A percentile compares a stretch with the other conserved stretches of the same genome.
phyloP scores from a whole-genome alignment of 2,888 invertebrate species.

The Lapara coniferarum region DNA sequence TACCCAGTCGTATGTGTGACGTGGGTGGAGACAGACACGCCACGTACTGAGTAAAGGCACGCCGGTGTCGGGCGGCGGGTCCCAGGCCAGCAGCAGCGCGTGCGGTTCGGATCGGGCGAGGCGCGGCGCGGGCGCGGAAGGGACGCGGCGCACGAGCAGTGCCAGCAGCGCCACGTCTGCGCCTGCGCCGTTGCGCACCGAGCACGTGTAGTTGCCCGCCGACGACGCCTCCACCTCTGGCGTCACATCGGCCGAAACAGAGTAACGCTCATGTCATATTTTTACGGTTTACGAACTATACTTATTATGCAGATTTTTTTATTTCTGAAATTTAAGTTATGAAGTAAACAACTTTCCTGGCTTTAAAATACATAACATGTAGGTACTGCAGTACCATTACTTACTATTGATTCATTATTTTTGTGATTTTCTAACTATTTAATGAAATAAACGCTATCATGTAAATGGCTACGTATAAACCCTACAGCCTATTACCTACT shows the following conservation, averaged over 20 bases:
- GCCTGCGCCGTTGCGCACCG: constrained; percentile 90
- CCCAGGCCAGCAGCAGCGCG: constrained; percentile 85
- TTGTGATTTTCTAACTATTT: no score
- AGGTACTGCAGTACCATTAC: no score
- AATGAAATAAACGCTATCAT: no score
- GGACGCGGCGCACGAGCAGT: constrained; percentile 85
- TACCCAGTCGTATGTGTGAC: neutral
- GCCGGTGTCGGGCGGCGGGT: constrained; percentile 66
- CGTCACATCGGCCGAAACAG: neutral
- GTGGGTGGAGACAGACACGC: neutral
- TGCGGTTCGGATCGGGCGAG: constrained; percentile 80
- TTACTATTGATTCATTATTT: no score
- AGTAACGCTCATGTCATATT: neutral
- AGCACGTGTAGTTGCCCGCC: constrained; percentile 90
- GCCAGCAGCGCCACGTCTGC: constrained; percentile 86
- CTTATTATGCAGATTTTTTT: no score
- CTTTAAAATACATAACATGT: no score
- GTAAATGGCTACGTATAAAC: no score
- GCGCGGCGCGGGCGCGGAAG: constrained; percentile 85
- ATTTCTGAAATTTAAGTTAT: no score
- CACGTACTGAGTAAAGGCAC: constrained; percentile 50
- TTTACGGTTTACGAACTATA: no score
- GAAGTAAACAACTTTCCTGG: no score
- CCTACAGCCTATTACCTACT: no score
- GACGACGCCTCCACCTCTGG: constrained; percentile 85